Evolutionary conservation across 2,113 vertebrate genomes (phyloP).

Genomic region (Anarhynchus alexandrinus): DNA sequence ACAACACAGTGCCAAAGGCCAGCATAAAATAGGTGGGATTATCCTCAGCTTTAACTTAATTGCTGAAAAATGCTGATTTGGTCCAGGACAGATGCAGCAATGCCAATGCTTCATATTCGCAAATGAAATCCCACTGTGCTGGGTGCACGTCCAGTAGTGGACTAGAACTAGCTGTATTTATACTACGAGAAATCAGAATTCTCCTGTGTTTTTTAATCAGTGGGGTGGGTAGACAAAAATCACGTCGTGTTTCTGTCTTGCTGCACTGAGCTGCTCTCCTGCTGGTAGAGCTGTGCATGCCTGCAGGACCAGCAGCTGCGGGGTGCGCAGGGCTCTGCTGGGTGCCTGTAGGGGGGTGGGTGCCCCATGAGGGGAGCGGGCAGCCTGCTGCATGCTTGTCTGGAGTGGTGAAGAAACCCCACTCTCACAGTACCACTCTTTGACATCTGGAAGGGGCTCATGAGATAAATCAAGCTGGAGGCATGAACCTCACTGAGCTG

Average conservation of each 20-base stretch:
- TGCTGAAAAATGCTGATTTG: neutral
- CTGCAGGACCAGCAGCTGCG: neutral
- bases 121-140: neutral
- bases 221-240: neutral
- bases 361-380: rapidly evolving
- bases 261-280: neutral
- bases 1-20: neutral
- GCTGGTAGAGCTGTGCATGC: rapidly evolving
- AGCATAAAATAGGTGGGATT: neutral
- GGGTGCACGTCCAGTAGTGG: rapidly evolving
- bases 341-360: too few species aligned
- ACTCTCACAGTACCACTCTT: neutral
- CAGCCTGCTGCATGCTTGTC: rapidly evolving
- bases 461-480: neutral
- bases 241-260: rapidly evolving
- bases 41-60: neutral
- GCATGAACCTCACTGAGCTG: neutral
- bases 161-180: neutral
- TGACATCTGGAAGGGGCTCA: neutral
- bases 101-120: neutral
- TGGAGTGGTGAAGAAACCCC: neutral
- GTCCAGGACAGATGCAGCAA: neutral
- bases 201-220: neutral
- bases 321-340: neutral
- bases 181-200: neutral